phyloP scores from a whole-genome alignment of 64 coral and sea anemone species.

The Orbicella faveolata region DNA sequence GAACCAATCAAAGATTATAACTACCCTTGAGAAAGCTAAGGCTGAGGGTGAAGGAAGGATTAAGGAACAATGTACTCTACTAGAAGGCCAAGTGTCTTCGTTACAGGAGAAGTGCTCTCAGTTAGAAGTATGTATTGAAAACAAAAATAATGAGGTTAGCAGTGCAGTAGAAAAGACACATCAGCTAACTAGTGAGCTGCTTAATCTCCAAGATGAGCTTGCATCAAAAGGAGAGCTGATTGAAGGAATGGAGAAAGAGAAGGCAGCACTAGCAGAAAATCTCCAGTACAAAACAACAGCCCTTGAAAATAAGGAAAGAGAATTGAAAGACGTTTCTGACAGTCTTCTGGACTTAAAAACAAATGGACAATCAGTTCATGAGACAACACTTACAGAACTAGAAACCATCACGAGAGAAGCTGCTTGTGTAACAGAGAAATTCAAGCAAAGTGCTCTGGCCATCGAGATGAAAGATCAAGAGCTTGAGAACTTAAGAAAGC shows the following conservation, averaged over 20 bases:
- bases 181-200: not conserved
- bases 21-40: not conserved
- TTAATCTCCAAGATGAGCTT: conserved; percentile 4
- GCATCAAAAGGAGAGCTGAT: conserved; percentile 8
- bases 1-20: conserved; percentile 9
- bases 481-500: conserved; percentile 8
- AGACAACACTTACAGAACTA: not conserved
- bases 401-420: conserved; percentile 29
- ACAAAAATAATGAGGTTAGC: not conserved
- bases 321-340: conserved; percentile 20
- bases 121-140: conserved; percentile 4
- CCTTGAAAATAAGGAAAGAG: conserved; percentile 37
- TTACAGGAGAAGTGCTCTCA: conserved; percentile 9
- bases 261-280: not conserved
- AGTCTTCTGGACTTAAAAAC: not conserved
- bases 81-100: not conserved
- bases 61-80: conserved; percentile 14
- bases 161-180: not conserved
- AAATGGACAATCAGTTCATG: conserved; percentile 20
- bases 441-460: not conserved
- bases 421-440: conserved; percentile 7
- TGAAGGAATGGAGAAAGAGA: conserved; percentile 12
- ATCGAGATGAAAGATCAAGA: conserved; percentile 26
- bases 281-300: conserved; percentile 1
- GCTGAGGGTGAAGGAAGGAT: not conserved